Percentiles rank a stretch among this genome's conserved stretches.
These are phyloP conservation scores for Cerastoderma edule DNA, from an alignment of 2,888 invertebrate species.

Conservation along the genomic window DNA sequence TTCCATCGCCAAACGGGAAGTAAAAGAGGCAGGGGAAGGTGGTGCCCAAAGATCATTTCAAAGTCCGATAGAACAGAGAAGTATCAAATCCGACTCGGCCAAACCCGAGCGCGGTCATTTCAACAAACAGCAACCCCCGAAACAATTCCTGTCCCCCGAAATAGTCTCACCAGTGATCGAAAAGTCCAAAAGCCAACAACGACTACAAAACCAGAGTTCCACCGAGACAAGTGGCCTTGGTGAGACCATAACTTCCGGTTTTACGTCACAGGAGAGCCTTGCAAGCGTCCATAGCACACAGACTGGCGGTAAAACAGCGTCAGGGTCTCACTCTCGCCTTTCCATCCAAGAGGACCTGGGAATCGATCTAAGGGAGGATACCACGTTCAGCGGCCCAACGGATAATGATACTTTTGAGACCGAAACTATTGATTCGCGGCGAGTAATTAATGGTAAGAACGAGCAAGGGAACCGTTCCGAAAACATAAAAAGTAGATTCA, in stretches of 20 bases:
- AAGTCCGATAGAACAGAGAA: neutral
- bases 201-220: conserved; percentile 77
- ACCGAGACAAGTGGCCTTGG: conserved; percentile 79
- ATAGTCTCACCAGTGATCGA: conserved; percentile 31
- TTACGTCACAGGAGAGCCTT: conserved; percentile 78
- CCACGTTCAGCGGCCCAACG: conserved; percentile 34
- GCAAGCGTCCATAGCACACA: conserved; percentile 63
- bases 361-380: conserved; percentile 55
- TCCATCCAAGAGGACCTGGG: conserved; percentile 46
- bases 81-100: neutral
- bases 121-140: conserved; percentile 16
- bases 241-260: conserved; percentile 76
- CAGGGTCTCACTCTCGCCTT: conserved; percentile 2
- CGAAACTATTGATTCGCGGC: conserved; percentile 48
- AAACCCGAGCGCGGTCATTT: neutral
- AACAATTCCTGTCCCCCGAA: conserved; percentile 37
- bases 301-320: conserved; percentile 22
- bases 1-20: neutral
- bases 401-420: conserved; percentile 53
- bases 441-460: conserved; percentile 47
- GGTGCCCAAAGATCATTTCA: neutral
- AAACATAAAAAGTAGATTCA: conserved; percentile 29
- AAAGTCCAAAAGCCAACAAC: conserved; percentile 55
- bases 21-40: neutral
- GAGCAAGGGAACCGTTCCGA: conserved; percentile 30